Evolutionary conservation across 2,113 vertebrate genomes (phyloP).

Genomic region (Todiramphus saurophagus): DNA sequence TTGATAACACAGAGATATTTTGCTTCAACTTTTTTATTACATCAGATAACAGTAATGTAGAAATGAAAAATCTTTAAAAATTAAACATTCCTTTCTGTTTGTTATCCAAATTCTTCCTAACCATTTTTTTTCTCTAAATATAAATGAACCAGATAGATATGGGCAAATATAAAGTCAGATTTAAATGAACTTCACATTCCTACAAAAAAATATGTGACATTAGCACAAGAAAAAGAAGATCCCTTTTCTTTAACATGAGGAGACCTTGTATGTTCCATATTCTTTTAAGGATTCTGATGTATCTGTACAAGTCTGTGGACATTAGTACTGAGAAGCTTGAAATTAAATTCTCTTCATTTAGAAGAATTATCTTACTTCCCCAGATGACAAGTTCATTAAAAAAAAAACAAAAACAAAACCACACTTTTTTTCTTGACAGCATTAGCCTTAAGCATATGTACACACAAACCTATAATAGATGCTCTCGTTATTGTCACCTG

Average conservation of each 20-base stretch:
- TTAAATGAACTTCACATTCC: not conserved
- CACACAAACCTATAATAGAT: not conserved
- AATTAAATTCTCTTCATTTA: not conserved
- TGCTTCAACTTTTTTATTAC: conserved; percentile 35
- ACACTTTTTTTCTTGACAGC: not conserved
- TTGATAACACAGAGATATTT: conserved; percentile 49
- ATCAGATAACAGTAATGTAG: conserved; percentile 35
- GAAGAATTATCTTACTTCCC: not conserved
- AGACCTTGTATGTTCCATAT: not conserved
- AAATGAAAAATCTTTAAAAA: conserved; percentile 53
- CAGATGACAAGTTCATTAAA: not conserved
- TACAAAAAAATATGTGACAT: not conserved
- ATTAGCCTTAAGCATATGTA: not conserved
- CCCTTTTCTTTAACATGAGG: not conserved
- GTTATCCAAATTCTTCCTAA: not conserved
- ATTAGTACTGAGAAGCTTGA: not conserved
- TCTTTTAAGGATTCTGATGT: not conserved
- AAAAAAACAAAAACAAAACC: not conserved
- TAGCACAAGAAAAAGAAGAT: not conserved
- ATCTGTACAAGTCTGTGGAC: not conserved
- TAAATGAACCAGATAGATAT: not conserved
- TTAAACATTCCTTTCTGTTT: conserved; percentile 36
- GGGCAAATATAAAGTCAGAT: not conserved
- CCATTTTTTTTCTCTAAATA: not conserved
- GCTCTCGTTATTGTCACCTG: not conserved